phyloP scores from a whole-genome alignment of 2,888 invertebrate species.

The Punctoribates punctum region DNA sequence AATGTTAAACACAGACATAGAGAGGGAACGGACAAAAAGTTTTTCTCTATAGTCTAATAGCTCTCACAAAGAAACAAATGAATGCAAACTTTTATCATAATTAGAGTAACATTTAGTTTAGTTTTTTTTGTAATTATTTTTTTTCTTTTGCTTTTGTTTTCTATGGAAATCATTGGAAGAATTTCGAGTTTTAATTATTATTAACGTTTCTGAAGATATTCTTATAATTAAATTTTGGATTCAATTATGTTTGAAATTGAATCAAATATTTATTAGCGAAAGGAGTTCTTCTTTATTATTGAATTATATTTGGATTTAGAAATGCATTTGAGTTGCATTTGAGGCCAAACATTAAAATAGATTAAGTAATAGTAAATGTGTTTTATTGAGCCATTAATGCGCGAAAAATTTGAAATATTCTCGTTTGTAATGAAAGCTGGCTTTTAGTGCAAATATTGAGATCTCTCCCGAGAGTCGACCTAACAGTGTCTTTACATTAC shows the following conservation, averaged over 20 bases:
- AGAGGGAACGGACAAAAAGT: too few species aligned
- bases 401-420: conserved; percentile 31
- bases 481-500: conserved; percentile 35
- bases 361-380: conserved; percentile 35
- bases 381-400: conserved; percentile 31
- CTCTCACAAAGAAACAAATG: too few species aligned
- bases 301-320: neutral
- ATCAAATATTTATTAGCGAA: conserved; percentile 7
- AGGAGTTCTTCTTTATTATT: neutral
- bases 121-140: too few species aligned
- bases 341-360: conserved; percentile 3
- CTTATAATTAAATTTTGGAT: neutral
- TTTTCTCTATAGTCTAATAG: too few species aligned
- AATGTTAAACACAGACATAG: neutral
- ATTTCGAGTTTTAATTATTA: too few species aligned
- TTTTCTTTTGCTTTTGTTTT: too few species aligned
- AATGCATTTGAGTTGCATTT: neutral
- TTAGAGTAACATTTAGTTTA: too few species aligned
- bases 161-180: too few species aligned
- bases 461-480: conserved; percentile 30
- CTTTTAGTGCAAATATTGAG: conserved; percentile 35
- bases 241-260: neutral
- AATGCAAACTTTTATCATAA: too few species aligned
- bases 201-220: too few species aligned
- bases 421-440: conserved; percentile 6